A percentile compares a stretch with the other conserved stretches of the same genome.
phyloP scores from a whole-genome alignment of 2,888 invertebrate genomes.

The Dromius quadrimaculatus region DNA sequence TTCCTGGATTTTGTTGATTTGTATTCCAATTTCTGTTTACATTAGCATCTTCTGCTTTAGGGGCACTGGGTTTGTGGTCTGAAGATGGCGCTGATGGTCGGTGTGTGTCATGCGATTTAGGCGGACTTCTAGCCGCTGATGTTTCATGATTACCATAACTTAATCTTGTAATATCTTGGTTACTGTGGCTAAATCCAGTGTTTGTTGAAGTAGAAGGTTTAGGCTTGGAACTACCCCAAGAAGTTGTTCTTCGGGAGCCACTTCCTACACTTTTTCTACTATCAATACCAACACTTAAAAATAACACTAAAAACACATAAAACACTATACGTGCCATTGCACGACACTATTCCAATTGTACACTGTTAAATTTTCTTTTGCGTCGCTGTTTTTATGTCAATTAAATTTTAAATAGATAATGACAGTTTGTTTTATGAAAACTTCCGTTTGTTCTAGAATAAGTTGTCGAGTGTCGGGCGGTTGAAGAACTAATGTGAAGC shows the following conservation, averaged over 20 bases:
- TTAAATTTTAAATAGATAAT: slow-evolving; percentile 22
- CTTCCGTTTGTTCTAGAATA: slow-evolving; percentile 10
- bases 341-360: background rate
- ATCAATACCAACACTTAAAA: slow-evolving; percentile 1
- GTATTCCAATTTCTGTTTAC: slow-evolving; percentile 54
- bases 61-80: slow-evolving; percentile 19
- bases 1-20: slow-evolving; percentile 17
- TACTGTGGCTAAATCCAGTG: slow-evolving; percentile 2
- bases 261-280: slow-evolving; percentile 21
- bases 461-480: background rate
- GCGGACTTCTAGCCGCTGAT: slow-evolving; percentile 32
- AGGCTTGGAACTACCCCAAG: slow-evolving; percentile 20
- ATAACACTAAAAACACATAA: slow-evolving; percentile 33
- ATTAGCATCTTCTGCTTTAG: background rate
- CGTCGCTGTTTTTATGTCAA: background rate
- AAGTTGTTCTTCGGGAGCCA: background rate
- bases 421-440: slow-evolving; percentile 21
- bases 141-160: slow-evolving; percentile 51
- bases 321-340: slow-evolving; percentile 8
- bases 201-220: background rate
- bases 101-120: slow-evolving; percentile 16
- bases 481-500: background rate
- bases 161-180: slow-evolving; percentile 6
- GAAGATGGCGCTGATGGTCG: slow-evolving; percentile 52
- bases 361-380: slow-evolving; percentile 4